Conservation (phyloP, 2,797 vertebrate genomes). For the Phoebastria nigripes region DNA sequence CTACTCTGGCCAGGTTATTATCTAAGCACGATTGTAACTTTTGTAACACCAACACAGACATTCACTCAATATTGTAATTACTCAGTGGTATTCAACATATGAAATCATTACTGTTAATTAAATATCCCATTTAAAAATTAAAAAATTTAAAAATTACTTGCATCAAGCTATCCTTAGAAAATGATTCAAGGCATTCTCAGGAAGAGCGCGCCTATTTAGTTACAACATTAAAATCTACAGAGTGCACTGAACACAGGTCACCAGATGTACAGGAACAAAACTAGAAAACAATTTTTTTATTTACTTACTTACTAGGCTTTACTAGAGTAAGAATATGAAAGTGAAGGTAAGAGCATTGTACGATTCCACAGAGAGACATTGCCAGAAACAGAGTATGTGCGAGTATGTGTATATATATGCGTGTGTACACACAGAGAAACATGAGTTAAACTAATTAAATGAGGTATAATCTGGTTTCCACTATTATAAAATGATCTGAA, state of each 20-base stretch:
- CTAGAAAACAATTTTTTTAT: neutral
- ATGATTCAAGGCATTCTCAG: neutral
- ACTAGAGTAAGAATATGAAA: neutral
- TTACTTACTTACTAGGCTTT: neutral
- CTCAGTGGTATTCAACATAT: neutral
- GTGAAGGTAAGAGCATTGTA: neutral
- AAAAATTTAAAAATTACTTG: neutral
- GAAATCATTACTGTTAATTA: neutral
- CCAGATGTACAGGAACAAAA: neutral
- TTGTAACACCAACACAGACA: neutral
- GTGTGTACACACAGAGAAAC: neutral
- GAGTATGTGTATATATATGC: accelerated
- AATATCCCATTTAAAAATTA: neutral
- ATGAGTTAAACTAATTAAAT: neutral
- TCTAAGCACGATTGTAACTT: neutral
- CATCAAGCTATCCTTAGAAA: neutral
- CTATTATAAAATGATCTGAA: neutral
- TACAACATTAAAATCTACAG: neutral
- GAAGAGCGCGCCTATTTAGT: neutral
- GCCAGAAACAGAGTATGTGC: neutral
- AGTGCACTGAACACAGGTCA: neutral
- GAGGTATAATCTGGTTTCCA: neutral
- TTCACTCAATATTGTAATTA: neutral
- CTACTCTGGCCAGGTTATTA: neutral
- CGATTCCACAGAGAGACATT: neutral